A percentile compares a stretch with the other conserved stretches of the same genome.
These are phyloP conservation scores for Drosophila yooni DNA, from an alignment of 2,888 invertebrate genomes.

Conservation along the genomic window DNA sequence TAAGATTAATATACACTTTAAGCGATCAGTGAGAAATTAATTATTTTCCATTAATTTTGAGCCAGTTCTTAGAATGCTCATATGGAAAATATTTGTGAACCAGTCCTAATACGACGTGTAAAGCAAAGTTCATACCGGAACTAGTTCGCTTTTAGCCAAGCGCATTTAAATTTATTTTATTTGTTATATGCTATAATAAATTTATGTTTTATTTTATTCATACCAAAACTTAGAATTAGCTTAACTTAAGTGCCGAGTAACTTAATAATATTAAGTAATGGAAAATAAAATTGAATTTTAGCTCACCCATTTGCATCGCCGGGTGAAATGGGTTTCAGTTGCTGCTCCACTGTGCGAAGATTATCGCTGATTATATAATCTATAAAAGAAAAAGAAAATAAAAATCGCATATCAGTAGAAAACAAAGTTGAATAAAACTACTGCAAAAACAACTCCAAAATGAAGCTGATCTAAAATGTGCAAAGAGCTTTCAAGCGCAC, in stretches of 20 bases:
- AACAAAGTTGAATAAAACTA: not conserved
- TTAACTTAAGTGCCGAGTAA: constrained; percentile 42
- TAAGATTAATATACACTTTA: not conserved
- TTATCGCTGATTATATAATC: constrained; percentile 87
- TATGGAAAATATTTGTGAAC: not conserved
- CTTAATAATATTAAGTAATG: not conserved
- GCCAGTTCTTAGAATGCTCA: not conserved
- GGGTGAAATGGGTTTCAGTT: constrained; percentile 84
- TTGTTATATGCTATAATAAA: not conserved
- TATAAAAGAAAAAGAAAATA: constrained; percentile 67
- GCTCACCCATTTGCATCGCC: constrained; percentile 86
- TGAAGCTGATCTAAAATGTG: constrained; percentile 3
- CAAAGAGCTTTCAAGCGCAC: constrained; percentile 1
- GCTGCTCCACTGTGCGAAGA: constrained; percentile 85
- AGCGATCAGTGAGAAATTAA: not conserved
- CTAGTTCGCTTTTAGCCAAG: not conserved
- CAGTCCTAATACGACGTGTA: too few species aligned
- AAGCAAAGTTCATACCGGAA: not conserved
- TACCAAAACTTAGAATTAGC: not conserved
- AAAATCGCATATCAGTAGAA: not conserved
- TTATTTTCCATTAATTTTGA: not conserved
- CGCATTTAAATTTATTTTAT: not conserved
- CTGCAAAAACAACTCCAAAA: not conserved
- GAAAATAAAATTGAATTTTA: not conserved
- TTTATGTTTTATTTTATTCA: not conserved